Conservation (phyloP, 2,888 invertebrate genomes). For the Himalopsyche japonica region DNA sequence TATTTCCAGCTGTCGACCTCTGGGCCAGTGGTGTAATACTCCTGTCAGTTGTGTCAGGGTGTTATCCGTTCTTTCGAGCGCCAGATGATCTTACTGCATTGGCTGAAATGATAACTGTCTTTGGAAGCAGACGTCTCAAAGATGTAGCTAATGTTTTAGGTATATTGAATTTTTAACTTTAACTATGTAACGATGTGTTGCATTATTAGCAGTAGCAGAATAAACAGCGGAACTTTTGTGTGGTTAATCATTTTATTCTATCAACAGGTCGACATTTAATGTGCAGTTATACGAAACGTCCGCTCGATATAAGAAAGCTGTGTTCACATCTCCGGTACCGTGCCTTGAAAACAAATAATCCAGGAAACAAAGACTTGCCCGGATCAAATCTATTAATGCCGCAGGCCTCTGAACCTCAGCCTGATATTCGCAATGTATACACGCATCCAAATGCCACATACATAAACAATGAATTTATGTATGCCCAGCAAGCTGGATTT, state of each 20-base stretch:
- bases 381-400: not conserved
- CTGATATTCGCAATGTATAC: not conserved
- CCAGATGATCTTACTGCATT: slow-evolving; percentile 78
- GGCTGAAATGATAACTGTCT: slow-evolving; percentile 79
- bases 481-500: not conserved
- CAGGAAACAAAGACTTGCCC: slow-evolving; percentile 14
- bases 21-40: slow-evolving; percentile 90
- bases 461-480: not conserved
- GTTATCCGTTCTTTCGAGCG: slow-evolving; percentile 85
- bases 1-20: slow-evolving; percentile 73
- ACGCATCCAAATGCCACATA: not conserved
- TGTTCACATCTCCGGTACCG: slow-evolving; percentile 53
- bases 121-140: slow-evolving; percentile 72
- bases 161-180: slow-evolving; percentile 44
- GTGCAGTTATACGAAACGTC: slow-evolving; percentile 56
- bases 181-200: not conserved
- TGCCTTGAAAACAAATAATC: slow-evolving; percentile 33
- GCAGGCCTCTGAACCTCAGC: not conserved
- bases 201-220: not conserved
- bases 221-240: not conserved
- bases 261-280: slow-evolving; percentile 57
- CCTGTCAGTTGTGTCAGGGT: slow-evolving; percentile 73
- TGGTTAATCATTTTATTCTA: not conserved
- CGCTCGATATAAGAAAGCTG: slow-evolving; percentile 54
- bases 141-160: slow-evolving; percentile 70